phyloP scores from a whole-genome alignment of 2,797 vertebrate species.

The Echeneis naucrates region DNA sequence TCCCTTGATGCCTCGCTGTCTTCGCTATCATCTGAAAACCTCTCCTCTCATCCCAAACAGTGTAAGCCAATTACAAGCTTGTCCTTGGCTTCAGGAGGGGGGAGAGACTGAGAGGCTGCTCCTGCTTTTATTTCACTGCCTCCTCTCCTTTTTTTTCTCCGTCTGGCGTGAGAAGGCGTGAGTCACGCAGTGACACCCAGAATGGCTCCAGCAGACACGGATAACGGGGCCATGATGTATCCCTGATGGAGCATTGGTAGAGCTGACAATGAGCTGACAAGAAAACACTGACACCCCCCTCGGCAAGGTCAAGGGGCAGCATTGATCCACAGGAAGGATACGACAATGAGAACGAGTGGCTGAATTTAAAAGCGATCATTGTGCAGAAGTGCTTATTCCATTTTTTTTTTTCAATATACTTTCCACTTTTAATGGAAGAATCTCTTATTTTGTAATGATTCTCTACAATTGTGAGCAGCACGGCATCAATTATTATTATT shows the following conservation, averaged over 20 bases:
- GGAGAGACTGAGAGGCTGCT: slow-evolving; percentile 17
- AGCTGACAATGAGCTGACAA: slow-evolving; percentile 60
- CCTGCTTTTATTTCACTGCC: not conserved
- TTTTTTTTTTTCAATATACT: not conserved
- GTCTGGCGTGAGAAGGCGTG: slow-evolving; percentile 15
- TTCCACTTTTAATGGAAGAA: no score
- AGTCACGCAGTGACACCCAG: slow-evolving; percentile 41
- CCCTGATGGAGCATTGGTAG: slow-evolving; percentile 48
- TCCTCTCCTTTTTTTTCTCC: not conserved
- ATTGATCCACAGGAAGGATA: slow-evolving; percentile 54
- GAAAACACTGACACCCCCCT: slow-evolving; percentile 45
- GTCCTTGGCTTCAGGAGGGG: slow-evolving; percentile 59
- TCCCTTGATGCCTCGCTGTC: not conserved
- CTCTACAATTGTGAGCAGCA: not conserved
- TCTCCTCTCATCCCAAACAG: not conserved
- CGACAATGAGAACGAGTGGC: slow-evolving; percentile 2
- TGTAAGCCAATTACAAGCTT: slow-evolving; percentile 48
- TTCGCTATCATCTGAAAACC: not conserved
- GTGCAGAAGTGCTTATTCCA: no score
- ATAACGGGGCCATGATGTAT: slow-evolving; percentile 49
- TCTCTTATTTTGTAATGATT: not conserved
- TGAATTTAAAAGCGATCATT: slow-evolving; percentile 22
- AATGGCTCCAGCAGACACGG: slow-evolving; percentile 34
- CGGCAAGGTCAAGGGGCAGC: slow-evolving; percentile 62
- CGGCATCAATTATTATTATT: no score